Conservation (phyloP, 2,888 invertebrate genomes). For the Psococerastis gibbosa region DNA sequence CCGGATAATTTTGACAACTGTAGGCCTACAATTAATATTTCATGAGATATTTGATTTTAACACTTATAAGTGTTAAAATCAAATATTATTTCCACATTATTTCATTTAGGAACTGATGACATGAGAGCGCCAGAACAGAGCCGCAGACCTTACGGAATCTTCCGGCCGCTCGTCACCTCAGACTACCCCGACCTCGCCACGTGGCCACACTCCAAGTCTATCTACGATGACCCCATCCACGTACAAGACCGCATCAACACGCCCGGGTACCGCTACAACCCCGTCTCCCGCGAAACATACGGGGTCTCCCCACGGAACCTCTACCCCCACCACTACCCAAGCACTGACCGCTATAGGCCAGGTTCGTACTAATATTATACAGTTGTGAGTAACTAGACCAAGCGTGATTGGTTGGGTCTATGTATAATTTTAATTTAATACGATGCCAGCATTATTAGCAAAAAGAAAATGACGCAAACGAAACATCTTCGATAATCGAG, state of each 20-base stretch:
- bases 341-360: constrained; percentile 39
- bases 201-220: constrained; percentile 67
- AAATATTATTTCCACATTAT: no score
- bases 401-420: constrained; percentile 7
- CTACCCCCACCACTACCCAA: constrained; percentile 62
- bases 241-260: constrained; percentile 70
- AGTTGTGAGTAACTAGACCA: constrained; percentile 16
- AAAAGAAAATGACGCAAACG: no score
- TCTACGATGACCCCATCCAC: constrained; percentile 66
- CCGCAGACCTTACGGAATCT: constrained; percentile 43
- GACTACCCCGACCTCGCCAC: constrained; percentile 53
- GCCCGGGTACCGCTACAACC: constrained; percentile 78
- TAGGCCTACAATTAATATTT: no score
- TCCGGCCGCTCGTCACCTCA: constrained; percentile 40
- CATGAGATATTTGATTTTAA: no score
- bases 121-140: constrained; percentile 61
- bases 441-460: no score
- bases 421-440: no score
- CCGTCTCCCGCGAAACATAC: constrained; percentile 76
- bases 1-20: no score
- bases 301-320: constrained; percentile 76
- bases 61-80: no score
- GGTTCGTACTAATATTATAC: constrained; percentile 42
- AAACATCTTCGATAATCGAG: no score
- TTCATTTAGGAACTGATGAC: constrained; percentile 84